A percentile compares a stretch with the other conserved stretches of the same genome.
phyloP scores from a whole-genome alignment of 2,113 vertebrate genomes.

The Lepidothrix coronata region DNA sequence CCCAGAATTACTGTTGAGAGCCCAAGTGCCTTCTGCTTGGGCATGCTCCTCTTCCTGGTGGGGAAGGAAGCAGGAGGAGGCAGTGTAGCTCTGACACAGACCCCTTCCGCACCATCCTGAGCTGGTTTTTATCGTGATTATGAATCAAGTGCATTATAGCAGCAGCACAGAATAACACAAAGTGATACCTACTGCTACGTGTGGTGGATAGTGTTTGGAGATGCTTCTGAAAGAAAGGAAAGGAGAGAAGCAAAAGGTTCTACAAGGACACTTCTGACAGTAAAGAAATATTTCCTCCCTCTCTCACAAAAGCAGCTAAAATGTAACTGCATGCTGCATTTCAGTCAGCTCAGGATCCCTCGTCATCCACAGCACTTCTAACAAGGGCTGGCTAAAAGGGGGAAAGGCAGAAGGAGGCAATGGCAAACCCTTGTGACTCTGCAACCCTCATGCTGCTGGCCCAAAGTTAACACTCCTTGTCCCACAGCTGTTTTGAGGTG shows the following conservation, averaged over 20 bases:
- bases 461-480: background rate
- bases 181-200: rapidly evolving
- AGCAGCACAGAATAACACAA: background rate
- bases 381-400: rapidly evolving
- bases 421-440: background rate
- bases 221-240: background rate
- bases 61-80: rapidly evolving
- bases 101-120: background rate
- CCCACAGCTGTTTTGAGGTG: background rate
- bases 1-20: background rate
- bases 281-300: background rate
- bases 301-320: background rate
- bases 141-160: background rate
- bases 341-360: background rate
- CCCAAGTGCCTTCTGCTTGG: background rate
- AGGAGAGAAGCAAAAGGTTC: background rate
- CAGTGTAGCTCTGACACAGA: background rate
- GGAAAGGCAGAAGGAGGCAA: background rate
- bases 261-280: background rate
- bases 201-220: background rate
- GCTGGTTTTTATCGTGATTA: background rate
- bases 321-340: background rate
- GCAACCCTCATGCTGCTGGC: background rate
- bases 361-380: no score
- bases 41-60: background rate